Conservation (phyloP, 2,113 vertebrate genomes). For the Morone saxatilis region DNA sequence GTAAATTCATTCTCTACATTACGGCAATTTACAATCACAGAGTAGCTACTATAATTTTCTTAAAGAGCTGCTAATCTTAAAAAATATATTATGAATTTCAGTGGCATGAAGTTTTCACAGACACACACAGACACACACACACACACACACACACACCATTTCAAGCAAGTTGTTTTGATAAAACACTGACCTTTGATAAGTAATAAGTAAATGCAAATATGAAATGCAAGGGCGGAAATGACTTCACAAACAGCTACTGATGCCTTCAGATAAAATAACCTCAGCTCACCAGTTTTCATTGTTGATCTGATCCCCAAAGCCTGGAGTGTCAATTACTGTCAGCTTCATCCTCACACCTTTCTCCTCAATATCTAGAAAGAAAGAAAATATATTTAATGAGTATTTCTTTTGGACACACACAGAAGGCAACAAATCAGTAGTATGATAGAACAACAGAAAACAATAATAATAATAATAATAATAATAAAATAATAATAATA, state of each 20-base stretch:
- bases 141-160: too few species aligned
- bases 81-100: too few species aligned
- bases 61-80: too few species aligned
- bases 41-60: neutral
- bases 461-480: too few species aligned
- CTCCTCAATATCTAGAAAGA: constrained; percentile 92
- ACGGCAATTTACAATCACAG: too few species aligned
- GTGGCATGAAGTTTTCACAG: too few species aligned
- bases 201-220: too few species aligned
- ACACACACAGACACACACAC: too few species aligned
- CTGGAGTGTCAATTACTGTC: constrained; percentile 96
- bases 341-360: constrained; percentile 99
- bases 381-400: neutral
- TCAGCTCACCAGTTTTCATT: constrained; percentile 95
- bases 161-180: neutral
- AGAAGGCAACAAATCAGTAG: neutral
- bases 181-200: neutral
- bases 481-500: too few species aligned
- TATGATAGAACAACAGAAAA: neutral
- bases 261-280: neutral
- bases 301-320: constrained; percentile 99
- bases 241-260: neutral
- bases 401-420: neutral
- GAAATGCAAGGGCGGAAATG: neutral
- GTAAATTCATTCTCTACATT: too few species aligned